Base-by-base conservation (phyloP, 2,113 vertebrate species). In the Rissa tridactyla region DNA sequence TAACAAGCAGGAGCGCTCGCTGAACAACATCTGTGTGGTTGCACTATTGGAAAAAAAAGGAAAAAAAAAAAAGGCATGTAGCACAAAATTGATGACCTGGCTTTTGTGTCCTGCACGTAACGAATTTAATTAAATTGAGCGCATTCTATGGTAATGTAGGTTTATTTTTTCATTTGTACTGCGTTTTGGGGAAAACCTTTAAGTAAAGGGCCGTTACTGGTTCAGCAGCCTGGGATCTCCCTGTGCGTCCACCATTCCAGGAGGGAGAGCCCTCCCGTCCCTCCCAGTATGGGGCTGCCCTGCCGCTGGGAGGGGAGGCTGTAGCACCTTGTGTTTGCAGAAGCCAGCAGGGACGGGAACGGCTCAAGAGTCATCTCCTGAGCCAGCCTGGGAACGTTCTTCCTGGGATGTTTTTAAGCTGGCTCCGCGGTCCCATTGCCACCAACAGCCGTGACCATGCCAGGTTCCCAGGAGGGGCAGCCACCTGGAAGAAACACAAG, bases 101-200 rank as follows among this genome's bases (percentile, higher is more conserved):
- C 9, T 40, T 60, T 26, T 64, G 42, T 65, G 57, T 40, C 55
- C 42, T 52, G 22, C 2, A 3, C 3, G 1, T 38, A 36, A 52
- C 27, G 44, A 64, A 36, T 30, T 61, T 46, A 47, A 88, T 78
- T 80, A 60, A 85, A 82, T 32, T 4, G 38, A 88, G 57, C 4
- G 1, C 7, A 1, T 78, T 62, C 58, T 47, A 4, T 19, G 34
- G 16, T 25, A 34, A 47, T 1, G 1, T 15, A 21, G 46, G 44
- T 58, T 86, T 65, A 16, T 44, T 75, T 69, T 82, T 79, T 51
- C 68, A n/a, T 86, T 80, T 79, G 46, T 79, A 15, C 51, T 21
- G 46, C 0, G 1, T 66, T 86, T 47, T 0, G 1, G 15, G 32
- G 21, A 62, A 78, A 75, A 65, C 11, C 17, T 5, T 49, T 11